These are phyloP conservation scores for Notodonta ziczac DNA, from an alignment of 2,888 invertebrate species.

Conservation along the genomic window DNA sequence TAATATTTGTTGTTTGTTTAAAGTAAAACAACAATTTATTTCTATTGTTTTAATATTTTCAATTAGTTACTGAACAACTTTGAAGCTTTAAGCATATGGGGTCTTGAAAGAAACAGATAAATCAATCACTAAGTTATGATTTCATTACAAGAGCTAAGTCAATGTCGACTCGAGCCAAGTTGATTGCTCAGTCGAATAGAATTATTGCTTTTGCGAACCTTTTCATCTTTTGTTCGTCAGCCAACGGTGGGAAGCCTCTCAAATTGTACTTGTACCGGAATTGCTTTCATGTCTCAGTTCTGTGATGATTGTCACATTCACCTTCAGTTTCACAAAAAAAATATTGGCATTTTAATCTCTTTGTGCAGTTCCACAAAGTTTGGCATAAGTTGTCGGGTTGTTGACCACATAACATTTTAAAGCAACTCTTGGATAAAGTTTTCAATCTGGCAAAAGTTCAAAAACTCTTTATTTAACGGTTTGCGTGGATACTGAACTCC, in stretches of 20 bases:
- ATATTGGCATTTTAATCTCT: conserved; percentile 14
- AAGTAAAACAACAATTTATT: not conserved
- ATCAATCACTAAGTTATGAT: conserved; percentile 18
- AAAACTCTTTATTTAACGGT: conserved; percentile 32
- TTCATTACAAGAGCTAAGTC: conserved; percentile 26
- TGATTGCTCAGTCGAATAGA: conserved; percentile 28
- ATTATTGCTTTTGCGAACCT: conserved; percentile 23
- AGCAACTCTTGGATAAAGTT: conserved; percentile 24
- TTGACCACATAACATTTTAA: conserved; percentile 42
- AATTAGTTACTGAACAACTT: not conserved
- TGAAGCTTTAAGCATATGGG: not conserved
- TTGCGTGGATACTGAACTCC: conserved; percentile 11
- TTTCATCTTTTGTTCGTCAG: conserved; percentile 14
- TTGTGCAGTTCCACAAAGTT: conserved; percentile 1
- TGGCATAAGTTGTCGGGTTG: conserved; percentile 21
- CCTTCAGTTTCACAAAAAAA: conserved; percentile 10
- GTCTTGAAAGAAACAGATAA: not conserved
- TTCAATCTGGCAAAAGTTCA: conserved; percentile 51
- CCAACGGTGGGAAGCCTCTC: conserved; percentile 15
- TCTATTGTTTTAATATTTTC: not conserved
- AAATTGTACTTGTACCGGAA: conserved; percentile 14
- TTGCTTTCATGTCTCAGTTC: conserved; percentile 10
- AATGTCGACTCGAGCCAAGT: conserved; percentile 14
- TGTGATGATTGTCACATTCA: not conserved
- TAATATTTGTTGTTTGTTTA: too few relatives aligned